Evolutionary conservation across 2,888 invertebrate genomes (phyloP).

Genomic region (Sabellastarte sp.): DNA sequence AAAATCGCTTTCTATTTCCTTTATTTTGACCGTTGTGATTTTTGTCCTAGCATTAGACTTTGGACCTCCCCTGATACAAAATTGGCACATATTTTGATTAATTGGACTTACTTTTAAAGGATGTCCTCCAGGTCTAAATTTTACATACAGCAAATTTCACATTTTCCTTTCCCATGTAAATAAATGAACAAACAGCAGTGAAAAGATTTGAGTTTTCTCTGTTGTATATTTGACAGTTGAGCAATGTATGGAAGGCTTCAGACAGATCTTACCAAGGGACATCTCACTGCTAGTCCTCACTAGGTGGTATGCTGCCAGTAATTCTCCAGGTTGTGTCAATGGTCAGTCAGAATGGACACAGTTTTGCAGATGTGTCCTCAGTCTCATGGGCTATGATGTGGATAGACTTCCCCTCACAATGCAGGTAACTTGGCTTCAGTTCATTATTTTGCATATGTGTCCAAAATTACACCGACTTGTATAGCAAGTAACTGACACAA

Average conservation of each 20-base stretch:
- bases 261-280: conserved; percentile 74
- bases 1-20: neutral
- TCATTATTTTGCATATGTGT: no score
- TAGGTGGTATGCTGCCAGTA: conserved; percentile 84
- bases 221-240: conserved; percentile 63
- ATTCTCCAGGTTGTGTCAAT: conserved; percentile 72
- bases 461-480: no score
- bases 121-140: no score
- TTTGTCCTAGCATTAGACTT: no score
- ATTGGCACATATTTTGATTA: neutral
- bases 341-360: conserved; percentile 50
- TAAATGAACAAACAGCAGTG: no score
- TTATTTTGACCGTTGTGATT: neutral
- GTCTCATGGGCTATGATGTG: conserved; percentile 69
- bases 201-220: neutral
- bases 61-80: no score
- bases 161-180: no score
- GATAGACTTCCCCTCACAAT: conserved; percentile 65
- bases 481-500: no score
- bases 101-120: neutral
- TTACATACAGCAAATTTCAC: no score
- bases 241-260: conserved; percentile 72
- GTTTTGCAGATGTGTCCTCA: conserved; percentile 62
- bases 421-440: no score
- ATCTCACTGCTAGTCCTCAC: conserved; percentile 73